Evolutionary conservation across 2,113 vertebrate species (phyloP).

Genomic region (Istiophorus platypterus): DNA sequence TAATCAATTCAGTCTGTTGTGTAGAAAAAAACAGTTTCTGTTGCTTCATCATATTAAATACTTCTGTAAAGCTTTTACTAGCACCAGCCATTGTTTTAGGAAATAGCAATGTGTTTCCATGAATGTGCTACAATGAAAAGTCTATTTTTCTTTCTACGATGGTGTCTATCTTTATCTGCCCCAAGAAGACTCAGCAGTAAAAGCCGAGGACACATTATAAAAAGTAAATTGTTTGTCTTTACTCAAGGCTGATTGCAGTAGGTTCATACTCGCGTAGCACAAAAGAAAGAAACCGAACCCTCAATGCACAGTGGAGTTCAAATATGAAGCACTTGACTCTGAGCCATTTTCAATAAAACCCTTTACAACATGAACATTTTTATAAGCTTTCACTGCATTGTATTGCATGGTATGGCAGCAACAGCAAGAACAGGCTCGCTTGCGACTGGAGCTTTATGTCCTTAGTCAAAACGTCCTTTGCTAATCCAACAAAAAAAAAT

Average conservation of each 20-base stretch:
- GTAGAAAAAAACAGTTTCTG: neutral
- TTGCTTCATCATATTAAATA: no score
- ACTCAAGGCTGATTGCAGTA: constrained; percentile 8
- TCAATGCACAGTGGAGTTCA: neutral
- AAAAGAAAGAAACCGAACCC: neutral
- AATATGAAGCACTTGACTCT: neutral
- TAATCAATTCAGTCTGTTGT: neutral
- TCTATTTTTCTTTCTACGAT: neutral
- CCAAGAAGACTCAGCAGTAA: neutral
- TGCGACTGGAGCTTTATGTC: neutral
- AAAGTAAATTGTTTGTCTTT: constrained; percentile 27
- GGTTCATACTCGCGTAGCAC: neutral
- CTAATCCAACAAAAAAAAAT: constrained; percentile 20
- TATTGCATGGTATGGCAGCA: neutral
- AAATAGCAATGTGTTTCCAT: no score
- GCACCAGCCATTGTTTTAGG: no score
- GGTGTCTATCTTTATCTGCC: constrained; percentile 5
- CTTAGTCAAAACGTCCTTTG: constrained; percentile 8
- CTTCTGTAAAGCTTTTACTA: no score
- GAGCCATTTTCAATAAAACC: neutral
- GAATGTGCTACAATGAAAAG: neutral
- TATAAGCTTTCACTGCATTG: neutral
- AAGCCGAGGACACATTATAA: constrained; percentile 6
- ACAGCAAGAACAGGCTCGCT: neutral
- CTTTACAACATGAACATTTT: neutral